Evolutionary conservation across 2,888 invertebrate species (phyloP), one percentile per base, ranked within the genome.

Genomic region (Bellardia pandia): DNA sequence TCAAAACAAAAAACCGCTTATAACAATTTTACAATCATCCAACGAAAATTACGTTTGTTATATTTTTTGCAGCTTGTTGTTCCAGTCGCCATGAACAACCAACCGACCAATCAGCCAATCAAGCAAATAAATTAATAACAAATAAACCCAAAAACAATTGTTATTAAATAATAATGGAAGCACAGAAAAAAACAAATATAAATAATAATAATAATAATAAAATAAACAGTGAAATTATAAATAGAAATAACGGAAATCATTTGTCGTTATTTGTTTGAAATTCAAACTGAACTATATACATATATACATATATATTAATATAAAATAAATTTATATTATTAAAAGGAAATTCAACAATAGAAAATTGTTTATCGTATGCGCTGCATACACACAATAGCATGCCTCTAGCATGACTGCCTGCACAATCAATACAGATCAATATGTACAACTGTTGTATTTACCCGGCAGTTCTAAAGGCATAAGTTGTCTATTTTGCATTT

Each of bases 201-300:
- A 45, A 45, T 45, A 33, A 14, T 23, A 23, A 23, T 23, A 23
- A 23, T 4, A 53, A 71, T 30, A 62, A 60, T 13, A 58, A 33
- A 72, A 72, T 72, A 51, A 75, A 58, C n/a, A 75, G 33, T 51
- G 7, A 40, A 40, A 68, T 8, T 53, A 53, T 16, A 56, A 58
- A 9, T 69, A 69, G 5, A 45, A 68, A 16, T 48, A 68, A 64
- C 78, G 86, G 86, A 86, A 76, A 86, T 83, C 64, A 79, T 83
- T 86, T 86, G 75, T 71, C 66, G 75, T 42, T 79, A 76, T 79
- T 83, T 77, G 71, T 69, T 69, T 13, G 8, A 71, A 42, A 11
- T 76, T 69, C 16, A 48, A 68, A 68, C 64, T 81, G 51, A 75
- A 53, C 5, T 53, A 23, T 23, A 23, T 23, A 23, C 23, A 23